Conservation (phyloP, 2,797 vertebrate species). For the Pseudopleuronectes americanus region DNA sequence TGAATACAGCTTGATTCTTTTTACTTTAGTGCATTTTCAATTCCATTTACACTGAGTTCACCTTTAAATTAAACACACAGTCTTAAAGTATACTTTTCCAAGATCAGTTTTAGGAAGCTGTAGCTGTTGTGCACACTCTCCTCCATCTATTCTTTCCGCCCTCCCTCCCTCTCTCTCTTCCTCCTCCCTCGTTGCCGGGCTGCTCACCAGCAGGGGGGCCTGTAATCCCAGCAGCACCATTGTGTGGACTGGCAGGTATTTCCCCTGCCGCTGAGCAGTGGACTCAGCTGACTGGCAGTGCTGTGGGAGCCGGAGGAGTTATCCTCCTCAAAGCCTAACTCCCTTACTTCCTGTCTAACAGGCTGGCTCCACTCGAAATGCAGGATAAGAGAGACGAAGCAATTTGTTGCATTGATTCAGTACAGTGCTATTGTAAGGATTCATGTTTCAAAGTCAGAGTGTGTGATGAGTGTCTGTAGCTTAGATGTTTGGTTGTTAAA, state of each 20-base stretch:
- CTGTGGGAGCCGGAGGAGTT: constrained; percentile 71
- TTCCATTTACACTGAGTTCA: background rate
- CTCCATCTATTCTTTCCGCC: background rate
- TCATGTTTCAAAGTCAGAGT: constrained; percentile 19
- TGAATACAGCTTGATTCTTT: background rate
- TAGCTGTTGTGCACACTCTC: constrained; percentile 83
- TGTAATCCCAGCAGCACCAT: constrained; percentile 86
- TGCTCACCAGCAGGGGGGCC: constrained; percentile 86
- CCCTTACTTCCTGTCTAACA: constrained; percentile 60
- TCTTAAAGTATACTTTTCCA: constrained; percentile 3
- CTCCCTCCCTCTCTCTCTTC: background rate
- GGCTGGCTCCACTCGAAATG: constrained; percentile 26
- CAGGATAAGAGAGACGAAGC: constrained; percentile 31
- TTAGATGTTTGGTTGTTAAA: constrained; percentile 35
- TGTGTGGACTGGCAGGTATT: constrained; percentile 89
- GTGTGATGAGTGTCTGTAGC: constrained; percentile 7
- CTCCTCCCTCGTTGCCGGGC: constrained; percentile 72
- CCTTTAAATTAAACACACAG: constrained; percentile 1
- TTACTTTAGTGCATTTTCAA: too few relatives aligned
- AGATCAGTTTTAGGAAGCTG: constrained; percentile 73
- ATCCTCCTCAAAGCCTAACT: constrained; percentile 47
- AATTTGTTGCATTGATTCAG: constrained; percentile 16
- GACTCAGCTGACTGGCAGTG: constrained; percentile 82
- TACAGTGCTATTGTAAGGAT: background rate
- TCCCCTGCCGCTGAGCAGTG: constrained; percentile 81